Conservation (phyloP, 1,140 invertebrate species). For the Philotrypesis tridentata region DNA sequence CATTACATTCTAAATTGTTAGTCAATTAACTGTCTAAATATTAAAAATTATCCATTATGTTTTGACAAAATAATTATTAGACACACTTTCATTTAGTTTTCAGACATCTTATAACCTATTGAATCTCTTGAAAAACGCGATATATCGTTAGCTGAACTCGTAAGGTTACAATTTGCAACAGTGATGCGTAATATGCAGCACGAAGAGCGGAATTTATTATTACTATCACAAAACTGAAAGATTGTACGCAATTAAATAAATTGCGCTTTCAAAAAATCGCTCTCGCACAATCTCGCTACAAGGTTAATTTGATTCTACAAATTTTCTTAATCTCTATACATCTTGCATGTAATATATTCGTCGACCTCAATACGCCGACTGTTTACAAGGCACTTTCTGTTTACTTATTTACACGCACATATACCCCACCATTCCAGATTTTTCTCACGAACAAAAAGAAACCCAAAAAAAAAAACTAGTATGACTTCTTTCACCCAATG, state of each 20-base stretch:
- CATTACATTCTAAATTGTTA: not conserved
- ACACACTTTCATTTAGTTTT: not conserved
- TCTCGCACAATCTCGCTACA: not conserved
- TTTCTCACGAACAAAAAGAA: not conserved
- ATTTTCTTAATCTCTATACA: not conserved
- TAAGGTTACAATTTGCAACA: not conserved
- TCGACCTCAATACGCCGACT: not conserved
- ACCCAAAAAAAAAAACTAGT: not conserved
- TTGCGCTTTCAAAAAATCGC: not conserved
- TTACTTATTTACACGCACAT: not conserved
- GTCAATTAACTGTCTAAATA: not conserved
- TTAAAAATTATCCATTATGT: not conserved
- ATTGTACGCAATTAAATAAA: not conserved
- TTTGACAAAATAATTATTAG: not conserved
- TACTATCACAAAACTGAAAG: slow-evolving; percentile 16
- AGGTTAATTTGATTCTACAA: slow-evolving; percentile 17
- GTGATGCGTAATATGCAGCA: not conserved
- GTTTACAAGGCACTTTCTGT: slow-evolving; percentile 8
- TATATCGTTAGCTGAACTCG: not conserved
- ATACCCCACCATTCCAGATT: not conserved
- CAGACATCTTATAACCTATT: not conserved
- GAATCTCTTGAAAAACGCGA: not conserved
- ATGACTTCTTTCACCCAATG: not conserved
- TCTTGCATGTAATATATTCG: not conserved
- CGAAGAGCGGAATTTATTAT: not conserved